A percentile compares a stretch with the other conserved stretches of the same genome.
Conservation (phyloP, 2,797 vertebrate genomes). For the Sebastes trivittatus region DNA sequence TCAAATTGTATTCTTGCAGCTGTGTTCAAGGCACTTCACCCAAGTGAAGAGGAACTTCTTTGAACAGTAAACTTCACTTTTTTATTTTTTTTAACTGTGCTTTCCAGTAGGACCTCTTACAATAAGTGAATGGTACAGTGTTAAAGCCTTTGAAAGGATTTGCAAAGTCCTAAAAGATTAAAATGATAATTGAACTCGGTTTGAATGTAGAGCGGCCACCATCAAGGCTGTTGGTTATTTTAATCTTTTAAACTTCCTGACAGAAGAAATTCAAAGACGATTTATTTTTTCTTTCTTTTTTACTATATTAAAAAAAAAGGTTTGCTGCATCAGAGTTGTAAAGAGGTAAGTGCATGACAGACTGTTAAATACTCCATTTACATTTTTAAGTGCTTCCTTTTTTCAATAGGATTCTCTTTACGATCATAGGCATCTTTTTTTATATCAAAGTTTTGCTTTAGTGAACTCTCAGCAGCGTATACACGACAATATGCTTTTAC, state of each 20-base stretch:
- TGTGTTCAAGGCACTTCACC: constrained; percentile 25
- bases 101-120: constrained; percentile 11
- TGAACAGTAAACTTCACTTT: constrained; percentile 11
- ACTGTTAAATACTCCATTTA: constrained; percentile 2
- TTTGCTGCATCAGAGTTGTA: neutral
- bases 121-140: constrained; percentile 60
- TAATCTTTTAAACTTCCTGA: neutral
- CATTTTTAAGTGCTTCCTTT: constrained; percentile 5
- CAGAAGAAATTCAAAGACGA: neutral
- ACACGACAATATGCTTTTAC: constrained; percentile 24
- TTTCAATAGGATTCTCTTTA: constrained; percentile 18
- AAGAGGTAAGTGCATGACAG: neutral
- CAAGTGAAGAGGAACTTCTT: constrained; percentile 20
- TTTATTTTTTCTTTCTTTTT: neutral
- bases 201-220: constrained; percentile 47
- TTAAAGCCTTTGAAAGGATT: constrained; percentile 34
- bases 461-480: constrained; percentile 22
- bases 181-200: constrained; percentile 5
- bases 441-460: constrained; percentile 20
- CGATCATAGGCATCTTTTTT: constrained; percentile 10
- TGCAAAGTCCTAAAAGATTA: neutral
- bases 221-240: neutral
- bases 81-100: neutral
- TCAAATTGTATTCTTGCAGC: neutral
- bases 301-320: neutral